Base-by-base conservation (phyloP, 1,140 invertebrate genomes). In the Listronotus bonariensis region DNA sequence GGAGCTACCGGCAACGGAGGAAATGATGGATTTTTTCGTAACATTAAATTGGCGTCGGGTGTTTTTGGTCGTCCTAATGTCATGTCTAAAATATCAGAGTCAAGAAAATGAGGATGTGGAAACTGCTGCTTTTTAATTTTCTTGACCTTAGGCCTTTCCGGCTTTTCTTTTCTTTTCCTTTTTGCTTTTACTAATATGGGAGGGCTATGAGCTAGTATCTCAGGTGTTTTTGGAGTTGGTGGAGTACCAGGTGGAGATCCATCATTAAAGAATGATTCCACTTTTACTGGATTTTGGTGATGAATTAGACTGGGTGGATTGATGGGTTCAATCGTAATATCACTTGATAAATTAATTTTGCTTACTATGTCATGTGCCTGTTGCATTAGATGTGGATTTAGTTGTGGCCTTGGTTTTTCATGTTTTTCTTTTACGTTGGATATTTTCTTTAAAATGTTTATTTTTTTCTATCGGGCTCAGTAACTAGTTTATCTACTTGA, bases 381-480 rank as follows among this genome's bases (percentile, higher is more conserved):
- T 57, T 51, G 61, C 31, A 48, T 64, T 58, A 65, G 15, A 17
- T 59, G 55, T 15, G 32, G 12, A 17, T 45, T 65, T 10, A 48
- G 6, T n/a, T 54, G 48, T 11, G 12, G 15, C 26, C 59, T 52
- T 15, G 18, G 36, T 68, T 83, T 84, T 43, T 81, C 79, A 70
- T 77, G 70, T 67, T 82, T 84, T 65, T 80, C 78, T 79, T 89
- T 91, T 14, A 87, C 85, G 81, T 90, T 91, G 53, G 89, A 87
- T 72, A 92, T 90, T 79, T 92, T 92, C 74, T 92, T 93, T 70
- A 93, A 91, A 74, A 93, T 91, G 80, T 92, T 92, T 20, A 92
- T 77, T 77, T 93, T 93, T 88, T 89, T 76, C 87, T 89, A 75
- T 92, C 89, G 1, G 90, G 90, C 76, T 92, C 90, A 3, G 85